Percentiles rank a stretch among this genome's conserved stretches.
These are phyloP conservation scores for Esox niger DNA, from an alignment of 2,113 vertebrate genomes.

Conservation along the genomic window DNA sequence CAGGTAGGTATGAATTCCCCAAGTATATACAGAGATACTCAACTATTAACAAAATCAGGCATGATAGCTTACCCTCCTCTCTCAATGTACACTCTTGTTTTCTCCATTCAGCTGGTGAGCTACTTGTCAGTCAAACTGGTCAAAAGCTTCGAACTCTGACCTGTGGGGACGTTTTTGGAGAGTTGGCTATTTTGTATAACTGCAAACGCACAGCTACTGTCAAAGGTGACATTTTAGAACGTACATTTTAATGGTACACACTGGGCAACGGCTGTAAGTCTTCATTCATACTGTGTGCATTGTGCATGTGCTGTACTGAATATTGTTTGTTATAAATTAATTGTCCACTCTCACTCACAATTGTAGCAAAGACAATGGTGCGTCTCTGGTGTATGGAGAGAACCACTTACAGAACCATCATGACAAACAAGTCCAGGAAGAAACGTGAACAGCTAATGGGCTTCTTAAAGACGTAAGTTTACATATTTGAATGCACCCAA, in stretches of 20 bases:
- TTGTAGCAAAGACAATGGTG: slow-evolving; percentile 41
- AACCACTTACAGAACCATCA: slow-evolving; percentile 76
- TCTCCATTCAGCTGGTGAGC: slow-evolving; percentile 68
- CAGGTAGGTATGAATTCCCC: slow-evolving; percentile 56
- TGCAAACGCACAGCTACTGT: slow-evolving; percentile 79
- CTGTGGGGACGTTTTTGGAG: slow-evolving; percentile 77
- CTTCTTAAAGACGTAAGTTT: slow-evolving; percentile 73
- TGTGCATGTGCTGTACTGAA: too few relatives aligned
- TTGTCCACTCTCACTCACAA: slow-evolving; percentile 6
- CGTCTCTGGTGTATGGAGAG: slow-evolving; percentile 77
- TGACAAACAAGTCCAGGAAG: slow-evolving; percentile 76
- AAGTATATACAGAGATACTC: too few relatives aligned
- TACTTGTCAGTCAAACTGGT: slow-evolving; percentile 69
- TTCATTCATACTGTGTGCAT: too few relatives aligned
- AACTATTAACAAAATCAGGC: too few relatives aligned
- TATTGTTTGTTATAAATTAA: too few relatives aligned
- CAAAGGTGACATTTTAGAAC: slow-evolving; percentile 59
- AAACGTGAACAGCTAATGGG: slow-evolving; percentile 71
- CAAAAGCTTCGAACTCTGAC: slow-evolving; percentile 63
- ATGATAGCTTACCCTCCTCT: too few relatives aligned
- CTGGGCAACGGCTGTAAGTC: not conserved
- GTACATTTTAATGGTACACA: too few relatives aligned
- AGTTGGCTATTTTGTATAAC: slow-evolving; percentile 79
- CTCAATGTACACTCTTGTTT: not conserved
- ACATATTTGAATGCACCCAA: too few relatives aligned